Percentiles rank a stretch among this genome's conserved stretches.
These are phyloP conservation scores for Platichthys flesus DNA, from an alignment of 2,113 vertebrate genomes.

Conservation along the genomic window DNA sequence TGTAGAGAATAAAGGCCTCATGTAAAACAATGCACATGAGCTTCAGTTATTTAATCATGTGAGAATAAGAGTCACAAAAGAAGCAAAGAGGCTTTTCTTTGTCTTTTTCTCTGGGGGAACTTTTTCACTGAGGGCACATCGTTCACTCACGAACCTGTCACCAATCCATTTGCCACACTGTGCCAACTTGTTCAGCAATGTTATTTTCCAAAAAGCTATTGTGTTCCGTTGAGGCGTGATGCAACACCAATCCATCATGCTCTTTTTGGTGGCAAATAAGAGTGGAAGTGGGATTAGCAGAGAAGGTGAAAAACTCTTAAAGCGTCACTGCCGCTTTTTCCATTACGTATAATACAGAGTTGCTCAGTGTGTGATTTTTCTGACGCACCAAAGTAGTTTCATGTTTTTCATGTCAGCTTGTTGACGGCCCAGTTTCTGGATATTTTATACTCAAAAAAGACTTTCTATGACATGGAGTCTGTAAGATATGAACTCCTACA, in stretches of 20 bases:
- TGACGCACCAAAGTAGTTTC: neutral
- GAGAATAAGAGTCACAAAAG: neutral
- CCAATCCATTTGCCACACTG: conserved; percentile 15
- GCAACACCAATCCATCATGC: conserved; percentile 17
- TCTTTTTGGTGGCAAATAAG: conserved; percentile 10
- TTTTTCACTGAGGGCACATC: neutral
- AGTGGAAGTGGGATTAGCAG: conserved; percentile 13
- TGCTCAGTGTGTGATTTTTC: neutral
- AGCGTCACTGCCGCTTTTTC: conserved; percentile 5
- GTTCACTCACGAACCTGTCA: neutral
- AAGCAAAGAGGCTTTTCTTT: neutral
- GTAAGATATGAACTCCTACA: no score
- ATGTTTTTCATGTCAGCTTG: no score
- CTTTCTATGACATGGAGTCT: no score
- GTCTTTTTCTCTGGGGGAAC: neutral
- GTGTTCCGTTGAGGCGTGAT: conserved; percentile 16
- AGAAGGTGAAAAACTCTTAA: neutral
- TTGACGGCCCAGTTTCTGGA: no score
- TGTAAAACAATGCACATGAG: neutral
- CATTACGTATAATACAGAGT: neutral
- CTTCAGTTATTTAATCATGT: neutral
- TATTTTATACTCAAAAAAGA: no score
- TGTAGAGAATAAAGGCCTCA: neutral
- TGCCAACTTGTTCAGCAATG: conserved; percentile 2
- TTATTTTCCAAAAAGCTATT: conserved; percentile 24